phyloP scores from a whole-genome alignment of 2,888 invertebrate genomes.

The Xestoiulus laeticollis region DNA sequence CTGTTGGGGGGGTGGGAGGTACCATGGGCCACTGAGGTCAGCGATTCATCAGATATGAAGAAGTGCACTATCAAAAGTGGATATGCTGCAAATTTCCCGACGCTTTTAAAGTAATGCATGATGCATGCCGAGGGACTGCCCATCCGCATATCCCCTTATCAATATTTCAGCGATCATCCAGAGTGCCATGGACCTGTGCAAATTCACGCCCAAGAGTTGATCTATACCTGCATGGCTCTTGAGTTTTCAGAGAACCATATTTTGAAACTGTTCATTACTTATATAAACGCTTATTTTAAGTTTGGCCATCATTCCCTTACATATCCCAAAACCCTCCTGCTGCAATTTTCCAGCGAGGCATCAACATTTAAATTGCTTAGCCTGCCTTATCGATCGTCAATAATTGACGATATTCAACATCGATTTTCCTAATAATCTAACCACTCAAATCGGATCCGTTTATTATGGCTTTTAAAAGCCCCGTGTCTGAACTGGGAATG shows the following conservation, averaged over 20 bases:
- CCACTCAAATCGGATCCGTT: conserved; percentile 40
- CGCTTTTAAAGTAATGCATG: conserved; percentile 53
- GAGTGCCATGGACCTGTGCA: conserved; percentile 47
- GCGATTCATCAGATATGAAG: conserved; percentile 51
- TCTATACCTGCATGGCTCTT: background rate
- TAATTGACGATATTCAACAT: conserved; percentile 46
- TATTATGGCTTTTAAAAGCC: conserved; percentile 19
- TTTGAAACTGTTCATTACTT: conserved; percentile 15
- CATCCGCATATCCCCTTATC: conserved; percentile 50
- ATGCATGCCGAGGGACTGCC: conserved; percentile 52
- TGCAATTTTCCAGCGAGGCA: background rate
- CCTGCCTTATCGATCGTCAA: conserved; percentile 42
- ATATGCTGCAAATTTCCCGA: conserved; percentile 47
- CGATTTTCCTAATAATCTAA: conserved; percentile 48
- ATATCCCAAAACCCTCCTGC: background rate
- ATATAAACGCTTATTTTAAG: conserved; percentile 34
- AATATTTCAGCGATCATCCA: conserved; percentile 51
- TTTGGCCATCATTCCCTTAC: background rate
- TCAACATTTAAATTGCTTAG: conserved; percentile 46
- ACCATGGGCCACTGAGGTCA: conserved; percentile 43
- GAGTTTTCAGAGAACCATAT: background rate
- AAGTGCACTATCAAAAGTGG: conserved; percentile 49
- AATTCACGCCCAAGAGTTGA: conserved; percentile 36
- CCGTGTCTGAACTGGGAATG: background rate
- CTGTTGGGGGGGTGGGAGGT: background rate